Base-by-base conservation (phyloP, 2,888 invertebrate species). In the Drosophila ochracea region DNA sequence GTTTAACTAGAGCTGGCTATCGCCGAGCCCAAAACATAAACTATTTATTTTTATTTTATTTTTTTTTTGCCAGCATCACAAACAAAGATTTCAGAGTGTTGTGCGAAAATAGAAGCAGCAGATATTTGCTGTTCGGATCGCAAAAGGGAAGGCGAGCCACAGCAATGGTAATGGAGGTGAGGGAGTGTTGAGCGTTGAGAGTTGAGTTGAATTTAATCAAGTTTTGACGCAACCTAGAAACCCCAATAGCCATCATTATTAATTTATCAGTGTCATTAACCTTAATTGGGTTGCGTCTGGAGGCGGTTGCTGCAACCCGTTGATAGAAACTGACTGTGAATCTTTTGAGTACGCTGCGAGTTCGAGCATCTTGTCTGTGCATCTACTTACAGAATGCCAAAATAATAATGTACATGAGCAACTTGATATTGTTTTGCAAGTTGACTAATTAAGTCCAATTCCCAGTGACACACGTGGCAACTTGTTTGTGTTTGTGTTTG, bases 181-280 rank as follows among this genome's bases (percentile, higher is more conserved):
- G 30, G 41, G 30, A 58, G 70, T 74, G 73, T 76, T 76, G 78
- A 80, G 73, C 19, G 39, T 19, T 19, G 39, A 82, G 76, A 68
- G 80, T 83, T 79, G 79, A 84, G 80, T 83, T 79, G 79, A 84
- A 84, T 86, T 84, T 61, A 72, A 78, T 75, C 83, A 74, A 85
- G 66, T 77, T 76, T 78, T 78, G 57, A 52, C 53, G 63, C 70
- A 86, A 79, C 87, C 84, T 65, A 87, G 73, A 87, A 84, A 84
- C 88, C 82, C 76, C 84, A 84, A 84, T 84, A 73, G 76, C 80
- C 84, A 70, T 59, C 81, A 65, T 79, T 88, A 77, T 79, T 86
- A 86, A 84, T 82, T 83, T 85, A 84, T 80, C 83, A 83, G 68
- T 88, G 83, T 85, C 85, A 83, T 85, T 88, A 88, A 78, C 85